Evolutionary conservation across 2,113 vertebrate genomes (phyloP).

Genomic region (Scopus umbretta): DNA sequence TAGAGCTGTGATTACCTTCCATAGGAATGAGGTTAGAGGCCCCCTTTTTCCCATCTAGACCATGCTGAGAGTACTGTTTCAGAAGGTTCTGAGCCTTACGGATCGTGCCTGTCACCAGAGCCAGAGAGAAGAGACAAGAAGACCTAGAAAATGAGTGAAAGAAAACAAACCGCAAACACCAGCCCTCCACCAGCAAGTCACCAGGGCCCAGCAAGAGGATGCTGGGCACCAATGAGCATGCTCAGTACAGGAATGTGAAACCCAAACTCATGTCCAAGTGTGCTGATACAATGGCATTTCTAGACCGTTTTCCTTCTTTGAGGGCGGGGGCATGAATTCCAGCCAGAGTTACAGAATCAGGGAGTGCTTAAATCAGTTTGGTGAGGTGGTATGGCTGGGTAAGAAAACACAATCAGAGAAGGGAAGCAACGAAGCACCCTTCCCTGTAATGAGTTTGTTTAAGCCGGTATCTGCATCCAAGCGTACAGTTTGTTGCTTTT

Average conservation of each 20-base stretch:
- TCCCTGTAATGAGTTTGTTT: neutral
- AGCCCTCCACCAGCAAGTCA: slow-evolving; percentile 75
- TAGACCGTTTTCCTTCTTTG: neutral
- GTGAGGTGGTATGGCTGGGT: neutral
- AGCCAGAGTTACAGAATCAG: neutral
- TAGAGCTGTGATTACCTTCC: slow-evolving; percentile 90
- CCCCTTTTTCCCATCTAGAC: slow-evolving; percentile 99
- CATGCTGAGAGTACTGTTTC: slow-evolving; percentile 99
- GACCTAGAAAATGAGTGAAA: slow-evolving; percentile 86
- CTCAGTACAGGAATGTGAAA: neutral
- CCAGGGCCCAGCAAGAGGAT: neutral
- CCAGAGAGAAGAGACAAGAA: slow-evolving; percentile 79
- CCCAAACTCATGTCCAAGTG: neutral
- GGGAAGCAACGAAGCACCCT: neutral
- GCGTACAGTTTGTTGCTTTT: neutral
- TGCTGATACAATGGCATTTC: neutral
- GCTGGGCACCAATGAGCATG: slow-evolving; percentile 45
- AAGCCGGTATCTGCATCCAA: neutral
- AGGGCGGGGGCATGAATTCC: neutral
- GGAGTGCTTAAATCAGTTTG: neutral
- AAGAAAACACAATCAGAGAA: neutral
- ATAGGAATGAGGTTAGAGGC: slow-evolving; percentile 97
- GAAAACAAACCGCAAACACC: slow-evolving; percentile 70
- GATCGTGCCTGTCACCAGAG: slow-evolving; percentile 97
- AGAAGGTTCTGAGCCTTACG: slow-evolving; percentile 99